A percentile compares a stretch with the other conserved stretches of the same genome.
Conservation (phyloP, 2,888 invertebrate genomes). For the Drosophila subsilvestris region DNA sequence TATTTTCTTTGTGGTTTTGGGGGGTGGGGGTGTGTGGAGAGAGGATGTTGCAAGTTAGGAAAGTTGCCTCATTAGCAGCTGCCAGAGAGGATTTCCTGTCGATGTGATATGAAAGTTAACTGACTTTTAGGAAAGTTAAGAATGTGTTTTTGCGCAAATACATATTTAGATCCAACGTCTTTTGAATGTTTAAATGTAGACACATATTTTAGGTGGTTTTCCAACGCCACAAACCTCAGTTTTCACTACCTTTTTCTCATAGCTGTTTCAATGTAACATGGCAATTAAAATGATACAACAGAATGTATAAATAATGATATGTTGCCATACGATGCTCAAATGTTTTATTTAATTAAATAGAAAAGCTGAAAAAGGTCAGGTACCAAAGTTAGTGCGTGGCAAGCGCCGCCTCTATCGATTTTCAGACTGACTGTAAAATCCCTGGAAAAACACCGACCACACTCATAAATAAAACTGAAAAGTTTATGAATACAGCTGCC, state of each 20-base stretch:
- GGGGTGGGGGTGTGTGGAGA: neutral
- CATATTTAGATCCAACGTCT: neutral
- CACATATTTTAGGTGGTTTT: neutral
- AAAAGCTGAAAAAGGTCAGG: neutral
- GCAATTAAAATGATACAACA: neutral
- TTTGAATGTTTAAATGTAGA: neutral
- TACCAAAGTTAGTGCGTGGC: neutral
- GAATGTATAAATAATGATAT: neutral
- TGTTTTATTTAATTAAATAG: neutral
- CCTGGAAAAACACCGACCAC: neutral
- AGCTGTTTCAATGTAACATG: neutral
- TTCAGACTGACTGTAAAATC: neutral
- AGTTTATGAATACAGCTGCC: constrained; percentile 33
- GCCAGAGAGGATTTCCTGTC: neutral
- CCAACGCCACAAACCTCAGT: neutral
- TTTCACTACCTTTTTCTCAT: neutral
- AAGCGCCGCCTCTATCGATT: neutral
- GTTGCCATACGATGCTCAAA: neutral
- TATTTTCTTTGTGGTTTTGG: neutral
- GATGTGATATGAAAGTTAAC: neutral
- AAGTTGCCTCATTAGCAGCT: neutral
- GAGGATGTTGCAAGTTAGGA: neutral
- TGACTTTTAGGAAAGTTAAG: neutral
- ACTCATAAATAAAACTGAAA: constrained; percentile 45
- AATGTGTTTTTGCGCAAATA: no score